Evolutionary conservation across 2,888 invertebrate species (phyloP), one percentile per base, ranked within the genome.

Genomic region (Ellobium chinense): DNA sequence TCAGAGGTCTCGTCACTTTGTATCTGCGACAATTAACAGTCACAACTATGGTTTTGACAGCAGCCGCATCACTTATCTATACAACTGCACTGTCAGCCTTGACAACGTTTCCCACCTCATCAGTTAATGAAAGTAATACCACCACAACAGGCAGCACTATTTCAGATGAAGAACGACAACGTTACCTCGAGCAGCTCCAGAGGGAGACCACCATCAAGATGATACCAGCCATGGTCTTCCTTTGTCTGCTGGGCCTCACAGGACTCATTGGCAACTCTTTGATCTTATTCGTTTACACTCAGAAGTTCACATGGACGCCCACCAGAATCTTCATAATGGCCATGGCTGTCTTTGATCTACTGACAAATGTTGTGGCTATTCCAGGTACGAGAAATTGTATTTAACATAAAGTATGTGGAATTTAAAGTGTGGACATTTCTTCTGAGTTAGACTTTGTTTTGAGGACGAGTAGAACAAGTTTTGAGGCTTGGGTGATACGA

Each of bases 171-270:
- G 74, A 74, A 39, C 24, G 74, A 5, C 60, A 27, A 29, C 37
- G 21, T 3, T 74, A 74, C 37, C 29, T 74, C 7, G 24, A 62
- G 7, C 18, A 76, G 36, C 56, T 76, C 12, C 75, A 76, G 46
- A 54, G 54, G 12, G 24, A 54, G n/a, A 76, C 75, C 12, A 65
- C 65, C 1, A 36, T 29, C 1, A 54, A 31, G 2, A 76, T 76
- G 75, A 63, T 76, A 7, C 75, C 75, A 0, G 75, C 75, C 9
- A 76, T 76, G 54, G 31, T 37, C 0, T 54, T 76, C 36, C 54
- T 76, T 1, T 12, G 31, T 2, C 1, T 31, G 9, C 34, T 63
- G 1, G 63, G 54, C 0, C 0, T 66, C n/a, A 24, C 56, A 21
- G 75, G 75, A 5, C 56, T 76, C 24, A 31, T 76, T 18, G 75